A percentile compares a stretch with the other conserved stretches of the same genome.
Conservation (phyloP, 2,888 invertebrate genomes). For the Ernsta delagoae region DNA sequence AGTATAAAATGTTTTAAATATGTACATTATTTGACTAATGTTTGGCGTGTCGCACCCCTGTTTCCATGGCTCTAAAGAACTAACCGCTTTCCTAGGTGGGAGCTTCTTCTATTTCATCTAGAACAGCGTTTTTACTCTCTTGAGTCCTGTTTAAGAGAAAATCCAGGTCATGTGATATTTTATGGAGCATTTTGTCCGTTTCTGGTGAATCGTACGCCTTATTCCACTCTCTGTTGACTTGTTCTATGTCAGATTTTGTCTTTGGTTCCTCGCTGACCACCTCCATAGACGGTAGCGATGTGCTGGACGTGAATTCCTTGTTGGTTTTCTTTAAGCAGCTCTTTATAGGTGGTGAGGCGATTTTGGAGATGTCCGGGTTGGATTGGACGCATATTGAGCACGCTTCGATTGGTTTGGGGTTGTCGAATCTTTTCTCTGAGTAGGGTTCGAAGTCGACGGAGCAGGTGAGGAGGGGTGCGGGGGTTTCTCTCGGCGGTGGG, state of each 20-base stretch:
- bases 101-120: slow-evolving; percentile 70
- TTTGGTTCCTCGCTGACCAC: slow-evolving; percentile 55
- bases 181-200: slow-evolving; percentile 89
- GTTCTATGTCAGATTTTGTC: slow-evolving; percentile 65
- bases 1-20: slow-evolving; percentile 31
- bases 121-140: slow-evolving; percentile 51
- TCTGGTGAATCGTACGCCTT: slow-evolving; percentile 69
- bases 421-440: slow-evolving; percentile 60
- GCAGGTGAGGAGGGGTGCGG: slow-evolving; percentile 61
- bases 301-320: slow-evolving; percentile 61
- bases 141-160: slow-evolving; percentile 90
- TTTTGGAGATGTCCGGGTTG: slow-evolving; percentile 71
- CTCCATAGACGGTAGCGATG: slow-evolving; percentile 70
- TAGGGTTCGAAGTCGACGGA: slow-evolving; percentile 71
- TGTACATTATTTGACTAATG: slow-evolving; percentile 31
- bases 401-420: slow-evolving; percentile 57
- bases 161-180: slow-evolving; percentile 93
- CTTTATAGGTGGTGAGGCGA: slow-evolving; percentile 72
- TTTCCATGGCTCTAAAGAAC: slow-evolving; percentile 58
- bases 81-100: slow-evolving; percentile 61
- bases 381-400: slow-evolving; percentile 75
- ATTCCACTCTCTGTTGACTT: slow-evolving; percentile 71
- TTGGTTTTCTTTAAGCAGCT: slow-evolving; percentile 75
- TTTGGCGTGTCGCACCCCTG: slow-evolving; percentile 65
- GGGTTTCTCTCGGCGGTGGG: slow-evolving; percentile 49